A percentile compares a stretch with the other conserved stretches of the same genome.
phyloP scores from a whole-genome alignment of 2,113 vertebrate species.

The Gadus chalcogrammus region DNA sequence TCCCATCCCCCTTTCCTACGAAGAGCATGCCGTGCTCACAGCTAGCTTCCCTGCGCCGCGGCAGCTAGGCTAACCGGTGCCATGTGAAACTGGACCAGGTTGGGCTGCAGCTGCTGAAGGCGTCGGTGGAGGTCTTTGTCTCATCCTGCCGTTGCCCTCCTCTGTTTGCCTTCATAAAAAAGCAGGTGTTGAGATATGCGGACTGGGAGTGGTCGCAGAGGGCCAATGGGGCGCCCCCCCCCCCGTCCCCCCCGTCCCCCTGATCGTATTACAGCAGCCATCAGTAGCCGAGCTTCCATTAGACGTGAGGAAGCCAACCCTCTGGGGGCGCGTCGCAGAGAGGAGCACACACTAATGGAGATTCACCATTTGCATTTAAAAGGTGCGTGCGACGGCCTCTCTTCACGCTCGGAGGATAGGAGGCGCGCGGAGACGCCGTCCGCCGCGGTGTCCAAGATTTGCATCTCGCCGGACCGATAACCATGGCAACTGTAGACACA shows the following conservation, averaged over 20 bases:
- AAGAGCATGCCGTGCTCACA: constrained; percentile 18
- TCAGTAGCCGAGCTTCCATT: constrained; percentile 59
- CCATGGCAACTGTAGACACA: background rate
- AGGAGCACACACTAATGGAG: constrained; percentile 40
- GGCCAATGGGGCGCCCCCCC: constrained; percentile 42
- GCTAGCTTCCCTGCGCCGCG: constrained; percentile 41
- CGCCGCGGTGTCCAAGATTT: constrained; percentile 27
- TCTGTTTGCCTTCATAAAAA: constrained; percentile 61
- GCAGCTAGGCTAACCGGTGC: constrained; percentile 34
- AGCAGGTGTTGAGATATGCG: constrained; percentile 70
- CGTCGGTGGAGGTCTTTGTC: constrained; percentile 50
- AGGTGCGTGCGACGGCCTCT: constrained; percentile 41
- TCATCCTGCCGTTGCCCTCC: constrained; percentile 46
- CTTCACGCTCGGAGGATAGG: constrained; percentile 34
- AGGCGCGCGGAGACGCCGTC: constrained; percentile 8
- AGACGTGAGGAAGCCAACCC: constrained; percentile 50
- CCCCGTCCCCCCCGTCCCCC: no score
- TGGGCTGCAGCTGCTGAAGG: constrained; percentile 54
- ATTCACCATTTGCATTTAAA: constrained; percentile 51
- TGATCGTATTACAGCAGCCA: constrained; percentile 67
- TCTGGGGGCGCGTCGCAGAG: constrained; percentile 37
- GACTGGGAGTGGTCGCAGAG: constrained; percentile 53
- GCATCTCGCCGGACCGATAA: constrained; percentile 20
- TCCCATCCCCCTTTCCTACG: no score
- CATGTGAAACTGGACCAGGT: constrained; percentile 41